Evolutionary conservation across 1,140 invertebrate genomes (phyloP).

Genomic region (Dryas iulia): DNA sequence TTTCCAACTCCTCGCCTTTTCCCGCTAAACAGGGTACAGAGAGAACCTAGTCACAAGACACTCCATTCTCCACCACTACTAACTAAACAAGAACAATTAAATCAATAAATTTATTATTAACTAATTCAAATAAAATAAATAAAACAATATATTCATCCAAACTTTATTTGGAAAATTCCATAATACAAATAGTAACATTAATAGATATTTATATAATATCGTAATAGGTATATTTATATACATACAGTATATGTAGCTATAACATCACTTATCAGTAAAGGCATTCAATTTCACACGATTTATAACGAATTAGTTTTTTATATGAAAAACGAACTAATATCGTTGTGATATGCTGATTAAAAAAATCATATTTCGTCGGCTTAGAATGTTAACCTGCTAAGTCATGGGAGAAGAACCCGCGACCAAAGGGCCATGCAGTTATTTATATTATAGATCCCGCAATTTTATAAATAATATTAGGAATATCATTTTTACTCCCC

Average conservation of each 20-base stretch:
- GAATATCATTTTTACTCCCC: too few relatives aligned
- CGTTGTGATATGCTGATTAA: background rate
- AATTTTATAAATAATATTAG: too few relatives aligned
- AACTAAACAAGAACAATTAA: background rate
- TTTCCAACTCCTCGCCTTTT: too few relatives aligned
- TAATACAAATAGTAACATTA: constrained; percentile 28
- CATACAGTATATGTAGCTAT: constrained; percentile 5
- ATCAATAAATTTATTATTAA: background rate
- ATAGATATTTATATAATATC: constrained; percentile 21
- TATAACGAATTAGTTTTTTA: background rate
- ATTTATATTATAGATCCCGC: too few relatives aligned
- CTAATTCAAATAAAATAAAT: background rate
- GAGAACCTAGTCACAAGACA: too few relatives aligned
- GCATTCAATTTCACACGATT: constrained; percentile 6
- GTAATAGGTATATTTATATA: constrained; percentile 11
- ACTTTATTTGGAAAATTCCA: constrained; percentile 31
- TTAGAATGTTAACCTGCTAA: too few relatives aligned
- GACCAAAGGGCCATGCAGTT: too few relatives aligned
- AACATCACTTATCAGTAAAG: constrained; percentile 19
- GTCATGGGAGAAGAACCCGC: too few relatives aligned
- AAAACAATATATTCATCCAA: constrained; percentile 17
- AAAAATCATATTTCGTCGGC: background rate
- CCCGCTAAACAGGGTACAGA: too few relatives aligned
- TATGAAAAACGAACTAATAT: background rate
- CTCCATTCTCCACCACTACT: too few relatives aligned